Percentiles rank a stretch among this genome's conserved stretches.
Evolutionary conservation across 2,888 invertebrate genomes (phyloP).

Genomic region (Alcis repandata): DNA sequence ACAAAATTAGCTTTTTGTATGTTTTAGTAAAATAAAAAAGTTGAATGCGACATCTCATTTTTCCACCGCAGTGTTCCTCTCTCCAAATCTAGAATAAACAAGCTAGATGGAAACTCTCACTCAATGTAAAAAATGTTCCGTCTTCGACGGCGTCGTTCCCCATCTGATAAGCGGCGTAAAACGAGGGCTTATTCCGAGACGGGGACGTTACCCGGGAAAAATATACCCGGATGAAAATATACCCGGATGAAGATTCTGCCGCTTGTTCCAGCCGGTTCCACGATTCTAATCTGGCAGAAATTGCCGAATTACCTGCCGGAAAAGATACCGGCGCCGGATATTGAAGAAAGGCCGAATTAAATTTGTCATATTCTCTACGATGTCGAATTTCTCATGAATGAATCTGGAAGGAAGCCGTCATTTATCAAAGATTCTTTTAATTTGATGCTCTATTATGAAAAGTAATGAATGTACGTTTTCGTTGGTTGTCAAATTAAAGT

Average conservation of each 20-base stretch:
- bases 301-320: conserved; percentile 57
- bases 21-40: not conserved
- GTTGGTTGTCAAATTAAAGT: not conserved
- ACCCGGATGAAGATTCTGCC: conserved; percentile 17
- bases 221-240: conserved; percentile 16
- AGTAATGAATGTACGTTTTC: conserved; percentile 4
- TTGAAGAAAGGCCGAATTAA: conserved; percentile 51
- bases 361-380: conserved; percentile 34
- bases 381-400: conserved; percentile 15
- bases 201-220: conserved; percentile 11
- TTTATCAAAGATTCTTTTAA: conserved; percentile 17
- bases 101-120: not conserved
- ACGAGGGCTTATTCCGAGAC: conserved; percentile 24
- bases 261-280: conserved; percentile 21
- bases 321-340: conserved; percentile 55
- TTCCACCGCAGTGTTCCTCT: not conserved
- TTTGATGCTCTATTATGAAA: conserved; percentile 12
- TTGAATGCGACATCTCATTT: not conserved
- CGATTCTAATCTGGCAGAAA: conserved; percentile 32
- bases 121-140: conserved; percentile 15
- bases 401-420: conserved; percentile 13
- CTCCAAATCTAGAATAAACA: conserved; percentile 3
- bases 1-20: too few relatives aligned
- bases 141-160: conserved; percentile 17
- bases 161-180: conserved; percentile 27